phyloP scores from a whole-genome alignment of 1,140 invertebrate genomes.

The Trypoxylus dichotomus region DNA sequence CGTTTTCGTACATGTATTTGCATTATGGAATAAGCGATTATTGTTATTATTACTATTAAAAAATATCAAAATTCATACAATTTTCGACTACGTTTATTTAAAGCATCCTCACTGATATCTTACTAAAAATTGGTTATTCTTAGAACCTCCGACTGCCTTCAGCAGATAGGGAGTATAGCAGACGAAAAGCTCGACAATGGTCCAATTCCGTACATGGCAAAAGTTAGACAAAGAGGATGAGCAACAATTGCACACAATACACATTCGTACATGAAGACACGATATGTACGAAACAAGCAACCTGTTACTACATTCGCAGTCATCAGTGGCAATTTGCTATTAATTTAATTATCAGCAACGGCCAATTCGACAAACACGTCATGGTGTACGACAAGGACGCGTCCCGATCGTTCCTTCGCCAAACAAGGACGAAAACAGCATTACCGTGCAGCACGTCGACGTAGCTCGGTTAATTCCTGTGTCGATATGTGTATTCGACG shows the following conservation, averaged over 20 bases:
- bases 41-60: no score
- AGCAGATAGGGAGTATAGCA: not conserved
- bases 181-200: not conserved
- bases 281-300: not conserved
- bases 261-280: not conserved
- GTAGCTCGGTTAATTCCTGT: constrained; percentile 5
- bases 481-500: not conserved
- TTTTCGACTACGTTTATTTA: no score
- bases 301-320: constrained; percentile 13
- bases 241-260: not conserved
- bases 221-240: not conserved
- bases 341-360: constrained; percentile 17
- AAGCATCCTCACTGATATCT: no score
- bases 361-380: not conserved
- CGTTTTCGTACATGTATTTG: no score
- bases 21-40: no score
- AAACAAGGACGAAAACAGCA: not conserved
- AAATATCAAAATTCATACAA: no score
- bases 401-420: not conserved
- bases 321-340: constrained; percentile 22
- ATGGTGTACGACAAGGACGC: not conserved
- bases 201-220: not conserved
- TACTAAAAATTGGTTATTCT: no score
- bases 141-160: no score
- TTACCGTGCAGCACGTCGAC: not conserved